Evolutionary conservation across 2,888 invertebrate species (phyloP), one percentile per base, ranked within the genome.

Genomic region (Eudemis profundana): DNA sequence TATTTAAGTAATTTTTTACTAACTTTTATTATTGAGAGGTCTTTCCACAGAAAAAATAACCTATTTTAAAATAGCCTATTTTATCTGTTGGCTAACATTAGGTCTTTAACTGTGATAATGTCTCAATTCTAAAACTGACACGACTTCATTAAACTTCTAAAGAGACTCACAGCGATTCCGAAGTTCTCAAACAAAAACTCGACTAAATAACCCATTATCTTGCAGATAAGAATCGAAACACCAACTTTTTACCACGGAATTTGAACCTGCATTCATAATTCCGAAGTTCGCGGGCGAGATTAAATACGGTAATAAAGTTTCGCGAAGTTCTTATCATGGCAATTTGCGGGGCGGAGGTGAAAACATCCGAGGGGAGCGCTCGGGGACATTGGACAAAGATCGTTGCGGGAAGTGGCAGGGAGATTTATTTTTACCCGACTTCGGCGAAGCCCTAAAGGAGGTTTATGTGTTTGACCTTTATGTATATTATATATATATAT

Each of bases 261-360:
- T 49, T 33, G 19, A 29, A 49, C 23, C 40, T 68, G 61, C 67
- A 67, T 70, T 71, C 73, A 69, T 70, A 69, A 69, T 68, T 74
- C 56, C 54, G 65, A 74, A 69, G 69, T 63, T 68, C 61, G n/a
- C 12, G 21, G 57, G 49, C 40, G 68, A 75, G 73, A 76, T 80
- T 76, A 77, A 78, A 80, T 77, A 80, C 78, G 70, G 68, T 74
- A 78, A 79, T 80, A 76, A 79, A 77, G 78, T 79, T 80, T 68
- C 57, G 50, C 61, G 64, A 78, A 83, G 72, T 84, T 79, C 75
- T 84, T 84, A 83, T 84, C 84, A 71, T 61, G 73, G 74, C 70
- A 81, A 83, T 83, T 83, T 79, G 69, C 70, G 61, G 72, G 67
- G 70, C 72, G 68, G 72, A 78, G 78, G 76, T 77, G 77, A 74